Percentiles rank a stretch among this genome's conserved stretches.
phyloP scores from a whole-genome alignment of 2,888 invertebrate species.

The Catotricha subobsoleta region DNA sequence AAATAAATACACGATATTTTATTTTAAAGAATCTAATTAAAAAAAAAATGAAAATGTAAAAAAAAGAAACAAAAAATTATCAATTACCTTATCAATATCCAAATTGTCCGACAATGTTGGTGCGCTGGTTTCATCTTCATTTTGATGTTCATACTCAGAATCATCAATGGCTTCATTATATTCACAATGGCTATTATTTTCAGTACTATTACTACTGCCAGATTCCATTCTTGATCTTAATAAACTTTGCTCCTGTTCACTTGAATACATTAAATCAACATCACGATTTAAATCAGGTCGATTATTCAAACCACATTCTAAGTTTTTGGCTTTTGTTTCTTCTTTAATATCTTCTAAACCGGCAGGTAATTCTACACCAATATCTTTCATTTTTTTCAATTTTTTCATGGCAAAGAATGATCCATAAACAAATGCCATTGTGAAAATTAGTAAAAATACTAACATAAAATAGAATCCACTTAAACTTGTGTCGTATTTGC shows the following conservation, averaged over 20 bases:
- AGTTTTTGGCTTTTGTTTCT: conserved; percentile 5
- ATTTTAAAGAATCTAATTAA: background rate
- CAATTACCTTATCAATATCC: background rate
- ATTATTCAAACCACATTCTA: background rate
- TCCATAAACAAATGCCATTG: conserved; percentile 2
- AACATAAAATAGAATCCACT: conserved; percentile 1
- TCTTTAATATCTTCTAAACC: conserved; percentile 10
- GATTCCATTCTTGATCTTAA: conserved; percentile 4
- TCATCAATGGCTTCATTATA: conserved; percentile 4
- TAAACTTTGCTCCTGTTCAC: conserved; percentile 10
- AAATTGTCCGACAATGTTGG: background rate
- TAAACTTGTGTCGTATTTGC: background rate
- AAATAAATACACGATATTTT: background rate
- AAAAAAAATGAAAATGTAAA: background rate
- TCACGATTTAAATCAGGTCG: conserved; percentile 11
- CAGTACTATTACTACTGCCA: conserved; percentile 1
- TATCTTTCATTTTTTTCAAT: conserved; percentile 11
- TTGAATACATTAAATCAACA: conserved; percentile 14
- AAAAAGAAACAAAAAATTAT: background rate
- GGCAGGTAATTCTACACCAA: conserved; percentile 10
- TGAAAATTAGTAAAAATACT: conserved; percentile 1
- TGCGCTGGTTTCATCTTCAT: conserved; percentile 1
- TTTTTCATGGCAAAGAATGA: conserved; percentile 7
- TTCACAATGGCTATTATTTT: conserved; percentile 3
- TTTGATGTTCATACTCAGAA: conserved; percentile 2